These are phyloP conservation scores for Dasyornis broadbenti DNA, from an alignment of 2,113 vertebrate species.

Conservation along the genomic window DNA sequence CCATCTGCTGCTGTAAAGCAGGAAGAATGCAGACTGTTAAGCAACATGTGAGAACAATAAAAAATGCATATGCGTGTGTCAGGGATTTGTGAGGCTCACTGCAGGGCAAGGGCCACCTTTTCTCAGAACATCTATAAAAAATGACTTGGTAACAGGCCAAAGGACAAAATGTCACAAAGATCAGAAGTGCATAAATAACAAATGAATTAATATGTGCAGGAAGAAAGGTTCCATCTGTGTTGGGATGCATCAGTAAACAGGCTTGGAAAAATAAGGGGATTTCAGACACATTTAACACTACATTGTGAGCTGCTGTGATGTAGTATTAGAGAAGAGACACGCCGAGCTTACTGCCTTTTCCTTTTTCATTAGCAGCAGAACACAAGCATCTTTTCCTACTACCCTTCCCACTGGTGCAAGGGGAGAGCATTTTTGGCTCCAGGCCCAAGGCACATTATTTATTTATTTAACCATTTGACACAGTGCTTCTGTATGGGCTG, in stretches of 20 bases:
- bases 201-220: constrained; percentile 66
- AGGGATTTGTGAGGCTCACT: constrained; percentile 62
- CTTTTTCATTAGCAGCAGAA: not conserved
- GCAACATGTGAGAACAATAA: constrained; percentile 79
- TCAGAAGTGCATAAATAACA: constrained; percentile 67
- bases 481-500: not conserved
- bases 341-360: not conserved
- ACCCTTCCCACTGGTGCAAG: not conserved
- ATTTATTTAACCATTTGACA: constrained; percentile 1
- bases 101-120: constrained; percentile 69
- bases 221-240: constrained; percentile 69
- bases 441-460: not conserved
- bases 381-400: not conserved
- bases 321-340: constrained; percentile 1
- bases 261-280: constrained; percentile 34
- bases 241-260: constrained; percentile 57
- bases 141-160: constrained; percentile 64
- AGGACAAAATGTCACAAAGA: constrained; percentile 65
- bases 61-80: constrained; percentile 66
- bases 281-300: constrained; percentile 39
- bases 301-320: constrained; percentile 5
- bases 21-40: constrained; percentile 67
- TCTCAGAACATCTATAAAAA: constrained; percentile 70
- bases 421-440: constrained; percentile 1
- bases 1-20: constrained; percentile 73